phyloP scores from a whole-genome alignment of 2,113 vertebrate species.

The Perca schrenkii region DNA sequence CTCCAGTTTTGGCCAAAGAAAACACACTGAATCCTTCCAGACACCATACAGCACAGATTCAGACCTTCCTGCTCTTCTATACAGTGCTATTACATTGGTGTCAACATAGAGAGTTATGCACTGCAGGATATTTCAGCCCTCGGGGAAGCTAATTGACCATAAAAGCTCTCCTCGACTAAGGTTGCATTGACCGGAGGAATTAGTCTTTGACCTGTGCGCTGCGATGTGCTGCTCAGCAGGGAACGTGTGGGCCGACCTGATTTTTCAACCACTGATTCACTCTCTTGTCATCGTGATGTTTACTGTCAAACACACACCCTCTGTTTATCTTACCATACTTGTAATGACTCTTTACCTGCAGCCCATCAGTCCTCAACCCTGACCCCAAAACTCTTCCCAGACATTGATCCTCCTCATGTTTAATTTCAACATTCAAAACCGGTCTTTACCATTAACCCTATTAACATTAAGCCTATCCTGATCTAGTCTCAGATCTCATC shows the following conservation, averaged over 20 bases:
- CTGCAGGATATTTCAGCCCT: slow-evolving; percentile 3
- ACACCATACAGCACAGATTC: neutral
- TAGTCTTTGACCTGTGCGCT: slow-evolving; percentile 1
- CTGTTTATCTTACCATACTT: slow-evolving; percentile 4
- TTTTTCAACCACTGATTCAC: slow-evolving; percentile 33
- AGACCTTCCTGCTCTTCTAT: neutral
- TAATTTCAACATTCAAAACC: neutral
- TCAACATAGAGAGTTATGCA: slow-evolving; percentile 23
- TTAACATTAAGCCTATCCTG: neutral
- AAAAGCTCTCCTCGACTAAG: slow-evolving; percentile 44
- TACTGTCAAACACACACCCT: slow-evolving; percentile 20
- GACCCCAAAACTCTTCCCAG: neutral
- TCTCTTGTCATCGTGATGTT: slow-evolving; percentile 26
- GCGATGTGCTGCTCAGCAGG: slow-evolving; percentile 5
- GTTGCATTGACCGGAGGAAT: slow-evolving; percentile 35
- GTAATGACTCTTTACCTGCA: neutral
- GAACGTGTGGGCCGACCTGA: slow-evolving; percentile 21
- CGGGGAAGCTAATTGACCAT: slow-evolving; percentile 34
- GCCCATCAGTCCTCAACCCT: neutral
- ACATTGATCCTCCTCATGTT: no score
- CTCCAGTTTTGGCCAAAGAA: neutral
- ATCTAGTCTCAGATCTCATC: neutral
- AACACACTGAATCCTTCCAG: neutral
- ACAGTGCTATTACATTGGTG: neutral
- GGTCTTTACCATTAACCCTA: neutral